A percentile compares a stretch with the other conserved stretches of the same genome.
Conservation (phyloP, 64 coral and sea anemone genomes). For the Montipora foliosa region DNA sequence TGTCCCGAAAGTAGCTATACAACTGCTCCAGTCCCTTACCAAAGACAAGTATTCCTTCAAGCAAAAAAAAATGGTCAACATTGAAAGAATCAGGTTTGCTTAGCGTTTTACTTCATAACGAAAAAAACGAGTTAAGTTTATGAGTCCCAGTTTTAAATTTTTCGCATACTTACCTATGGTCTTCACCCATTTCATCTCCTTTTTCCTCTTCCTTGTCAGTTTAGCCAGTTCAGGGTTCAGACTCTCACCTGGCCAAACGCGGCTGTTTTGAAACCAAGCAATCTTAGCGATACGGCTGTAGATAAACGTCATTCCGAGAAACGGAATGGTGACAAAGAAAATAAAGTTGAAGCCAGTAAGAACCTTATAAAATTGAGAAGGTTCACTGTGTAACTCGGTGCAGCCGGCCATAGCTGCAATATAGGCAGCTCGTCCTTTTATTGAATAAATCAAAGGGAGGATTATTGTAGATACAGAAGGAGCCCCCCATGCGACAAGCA, state of each 20-base stretch:
- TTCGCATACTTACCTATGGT: slow-evolving; percentile 37
- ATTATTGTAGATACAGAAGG: slow-evolving; percentile 3
- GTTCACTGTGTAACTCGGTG: background rate
- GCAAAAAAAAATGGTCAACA: too few relatives aligned
- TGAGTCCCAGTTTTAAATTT: too few relatives aligned
- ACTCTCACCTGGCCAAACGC: slow-evolving; percentile 13
- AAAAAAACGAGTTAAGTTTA: too few relatives aligned
- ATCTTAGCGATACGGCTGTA: slow-evolving; percentile 61
- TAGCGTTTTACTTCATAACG: too few relatives aligned
- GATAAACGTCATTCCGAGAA: slow-evolving; percentile 16
- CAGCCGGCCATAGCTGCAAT: background rate
- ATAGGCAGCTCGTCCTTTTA: background rate
- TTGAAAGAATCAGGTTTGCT: too few relatives aligned
- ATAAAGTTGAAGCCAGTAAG: slow-evolving; percentile 30
- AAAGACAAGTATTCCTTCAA: too few relatives aligned
- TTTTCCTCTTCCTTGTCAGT: slow-evolving; percentile 4
- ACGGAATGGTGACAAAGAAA: slow-evolving; percentile 19
- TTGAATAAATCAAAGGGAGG: background rate
- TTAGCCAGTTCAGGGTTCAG: background rate
- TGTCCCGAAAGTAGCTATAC: too few relatives aligned
- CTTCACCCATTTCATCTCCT: slow-evolving; percentile 74
- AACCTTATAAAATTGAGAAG: background rate
- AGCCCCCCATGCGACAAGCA: background rate
- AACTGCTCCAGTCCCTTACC: too few relatives aligned
- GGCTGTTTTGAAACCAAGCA: slow-evolving; percentile 32